Evolutionary conservation across 2,888 invertebrate genomes (phyloP).

Genomic region (Tetropium fuscum): DNA sequence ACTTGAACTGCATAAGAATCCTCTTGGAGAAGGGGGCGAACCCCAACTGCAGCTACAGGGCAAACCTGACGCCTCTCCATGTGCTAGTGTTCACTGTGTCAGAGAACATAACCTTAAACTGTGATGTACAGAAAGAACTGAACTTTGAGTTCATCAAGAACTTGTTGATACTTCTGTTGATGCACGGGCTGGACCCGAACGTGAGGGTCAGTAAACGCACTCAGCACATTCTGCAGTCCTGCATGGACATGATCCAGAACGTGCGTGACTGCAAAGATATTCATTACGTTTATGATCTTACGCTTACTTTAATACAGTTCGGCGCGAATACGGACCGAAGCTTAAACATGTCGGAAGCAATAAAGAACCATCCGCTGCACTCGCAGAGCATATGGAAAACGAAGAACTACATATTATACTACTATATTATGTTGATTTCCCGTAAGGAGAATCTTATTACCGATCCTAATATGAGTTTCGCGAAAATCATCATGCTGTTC

Average conservation of each 20-base stretch:
- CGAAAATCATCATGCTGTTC: conserved; percentile 75
- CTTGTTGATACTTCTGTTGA: conserved; percentile 73
- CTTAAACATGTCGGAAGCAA: conserved; percentile 67
- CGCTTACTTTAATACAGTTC: conserved; percentile 78
- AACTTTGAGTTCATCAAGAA: conserved; percentile 80
- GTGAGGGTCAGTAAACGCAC: conserved; percentile 71
- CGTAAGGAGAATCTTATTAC: conserved; percentile 74
- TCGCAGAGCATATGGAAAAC: conserved; percentile 69
- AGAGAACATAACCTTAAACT: conserved; percentile 77
- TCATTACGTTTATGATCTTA: conserved; percentile 77
- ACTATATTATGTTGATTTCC: conserved; percentile 78
- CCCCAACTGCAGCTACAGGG: conserved; percentile 78
- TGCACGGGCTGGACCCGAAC: conserved; percentile 77
- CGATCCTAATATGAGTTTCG: conserved; percentile 74
- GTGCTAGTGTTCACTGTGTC: conserved; percentile 79
- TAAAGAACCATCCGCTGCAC: conserved; percentile 61
- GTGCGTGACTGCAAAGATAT: conserved; percentile 76
- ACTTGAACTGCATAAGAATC: conserved; percentile 77
- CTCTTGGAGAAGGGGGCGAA: conserved; percentile 79
- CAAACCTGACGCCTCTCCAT: conserved; percentile 77
- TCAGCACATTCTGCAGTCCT: conserved; percentile 78
- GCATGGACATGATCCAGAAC: conserved; percentile 77
- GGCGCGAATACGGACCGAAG: conserved; percentile 80
- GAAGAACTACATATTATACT: conserved; percentile 74
- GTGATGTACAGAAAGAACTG: conserved; percentile 75